Base-by-base conservation (phyloP, 35 echinoderm and acorn worm species). In the Heliocidaris erythrogramma region DNA sequence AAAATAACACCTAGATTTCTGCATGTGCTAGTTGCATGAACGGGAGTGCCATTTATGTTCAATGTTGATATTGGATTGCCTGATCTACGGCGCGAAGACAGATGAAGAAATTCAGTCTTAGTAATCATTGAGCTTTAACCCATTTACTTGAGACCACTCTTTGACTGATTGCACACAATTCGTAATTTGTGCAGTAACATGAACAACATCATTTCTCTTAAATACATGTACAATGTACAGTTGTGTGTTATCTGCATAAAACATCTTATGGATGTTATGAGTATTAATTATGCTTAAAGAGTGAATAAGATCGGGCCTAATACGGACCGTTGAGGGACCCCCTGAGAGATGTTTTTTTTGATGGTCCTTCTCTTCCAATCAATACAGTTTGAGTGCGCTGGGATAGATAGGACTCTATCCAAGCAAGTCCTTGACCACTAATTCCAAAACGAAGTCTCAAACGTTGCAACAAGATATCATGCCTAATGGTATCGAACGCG, bases 401-500 rank as follows among this genome's bases (percentile, higher is more conserved):
- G n/a, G n/a, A n/a, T n/a, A n/a, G 47, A 27, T 95, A 95, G 6
- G 95, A 95, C 31, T 92, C 13, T 90, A 95, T 90, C 95, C 95
- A 95, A 14, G 6, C 29, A 48, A 95, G 30, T 16, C 32, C 95
- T 31, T 60, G 53, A 92, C 90, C 88, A 17, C 47, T 6, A 60
- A 95, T 32, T 52, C 89, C 95, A 90, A 65, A 95, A 16, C 60
- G 88, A 5, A 90, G 49, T 47, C 17, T 71, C 32, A 95, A 69
- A 12, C 95, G 52, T 12, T 47, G 18, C 86, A 95, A 88, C 32
- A 95, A 48, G 32, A 95, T 95, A 32, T 10, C 61, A 92, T 95
- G 56, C 21, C 93, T 52, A 30, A 92, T 92, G 18, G 95, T 95
- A 56, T 95, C 95, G 56, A 95, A 95, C 13, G 59, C 95, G 49